Evolutionary conservation across 2,113 vertebrate genomes (phyloP).

Genomic region (Psittacula cyanocephala): DNA sequence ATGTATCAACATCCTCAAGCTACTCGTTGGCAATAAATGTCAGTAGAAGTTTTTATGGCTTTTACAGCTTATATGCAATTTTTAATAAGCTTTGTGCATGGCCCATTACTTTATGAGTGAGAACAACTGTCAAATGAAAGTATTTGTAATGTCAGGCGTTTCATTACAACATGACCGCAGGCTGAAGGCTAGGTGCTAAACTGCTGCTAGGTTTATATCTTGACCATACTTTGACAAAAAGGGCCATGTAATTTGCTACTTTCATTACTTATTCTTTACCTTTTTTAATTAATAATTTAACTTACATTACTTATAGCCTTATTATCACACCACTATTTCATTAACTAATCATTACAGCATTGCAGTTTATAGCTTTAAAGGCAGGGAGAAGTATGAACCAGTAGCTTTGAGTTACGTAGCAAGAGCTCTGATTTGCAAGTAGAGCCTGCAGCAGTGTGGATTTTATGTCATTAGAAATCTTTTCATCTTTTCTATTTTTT

Average conservation of each 20-base stretch:
- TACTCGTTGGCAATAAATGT: slow-evolving; percentile 72
- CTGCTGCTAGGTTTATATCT: slow-evolving; percentile 69
- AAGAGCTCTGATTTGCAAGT: slow-evolving; percentile 59
- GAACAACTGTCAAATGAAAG: slow-evolving; percentile 67
- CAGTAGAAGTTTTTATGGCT: slow-evolving; percentile 69
- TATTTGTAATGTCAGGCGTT: slow-evolving; percentile 74
- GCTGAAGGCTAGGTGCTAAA: slow-evolving; percentile 64
- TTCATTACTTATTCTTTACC: slow-evolving; percentile 70
- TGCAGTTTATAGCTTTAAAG: slow-evolving; percentile 73
- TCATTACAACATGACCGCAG: slow-evolving; percentile 72
- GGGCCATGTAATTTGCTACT: slow-evolving; percentile 40
- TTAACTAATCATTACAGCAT: slow-evolving; percentile 73
- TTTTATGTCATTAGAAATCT: slow-evolving; percentile 70
- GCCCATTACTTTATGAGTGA: slow-evolving; percentile 63
- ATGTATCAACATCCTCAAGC: slow-evolving; percentile 76
- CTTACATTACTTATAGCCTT: slow-evolving; percentile 67
- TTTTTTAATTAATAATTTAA: slow-evolving; percentile 83
- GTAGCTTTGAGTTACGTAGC: slow-evolving; percentile 1
- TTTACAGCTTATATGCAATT: slow-evolving; percentile 72
- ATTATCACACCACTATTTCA: slow-evolving; percentile 71
- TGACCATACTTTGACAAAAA: slow-evolving; percentile 61
- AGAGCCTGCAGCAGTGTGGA: slow-evolving; percentile 50
- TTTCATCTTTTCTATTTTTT: slow-evolving; percentile 53
- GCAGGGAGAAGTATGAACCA: slow-evolving; percentile 21
- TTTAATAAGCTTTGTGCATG: slow-evolving; percentile 63